These are phyloP conservation scores for Lepisosteus oculatus DNA, from an alignment of 2,113 vertebrate genomes.

Conservation along the genomic window DNA sequence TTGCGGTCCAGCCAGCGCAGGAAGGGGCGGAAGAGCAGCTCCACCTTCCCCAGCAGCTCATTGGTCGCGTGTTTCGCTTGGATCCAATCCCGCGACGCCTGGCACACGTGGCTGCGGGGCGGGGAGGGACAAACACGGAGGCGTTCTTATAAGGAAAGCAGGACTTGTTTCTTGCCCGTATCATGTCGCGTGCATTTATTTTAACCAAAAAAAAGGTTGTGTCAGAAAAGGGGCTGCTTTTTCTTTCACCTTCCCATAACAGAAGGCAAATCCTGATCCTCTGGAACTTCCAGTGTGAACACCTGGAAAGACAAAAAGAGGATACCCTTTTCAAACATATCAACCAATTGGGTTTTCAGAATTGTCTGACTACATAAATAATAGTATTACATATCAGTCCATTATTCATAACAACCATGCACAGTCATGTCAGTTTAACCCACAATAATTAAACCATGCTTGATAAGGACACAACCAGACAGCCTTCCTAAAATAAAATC, in stretches of 20 bases:
- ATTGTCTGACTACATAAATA: background rate
- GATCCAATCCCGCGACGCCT: slow-evolving; percentile 66
- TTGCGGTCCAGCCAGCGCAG: slow-evolving; percentile 75
- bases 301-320: slow-evolving; percentile 47
- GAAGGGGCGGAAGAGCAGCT: slow-evolving; percentile 71
- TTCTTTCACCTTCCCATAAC: slow-evolving; percentile 66
- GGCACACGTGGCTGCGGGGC: slow-evolving; percentile 55
- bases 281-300: slow-evolving; percentile 67
- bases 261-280: slow-evolving; percentile 67
- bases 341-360: too few species aligned
- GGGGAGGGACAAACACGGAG: background rate
- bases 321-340: too few species aligned
- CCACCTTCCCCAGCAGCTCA: slow-evolving; percentile 67
- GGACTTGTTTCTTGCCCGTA: background rate
- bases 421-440: too few species aligned
- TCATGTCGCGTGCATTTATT: too few species aligned
- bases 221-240: too few species aligned
- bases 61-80: slow-evolving; percentile 74
- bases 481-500: too few species aligned
- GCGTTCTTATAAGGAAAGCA: background rate
- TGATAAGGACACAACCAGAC: too few species aligned
- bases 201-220: too few species aligned
- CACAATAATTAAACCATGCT: too few species aligned
- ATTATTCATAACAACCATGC: too few species aligned
- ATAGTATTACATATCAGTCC: too few species aligned